These are phyloP conservation scores for Clamator glandarius DNA, from an alignment of 2,797 vertebrate species.

Conservation along the genomic window DNA sequence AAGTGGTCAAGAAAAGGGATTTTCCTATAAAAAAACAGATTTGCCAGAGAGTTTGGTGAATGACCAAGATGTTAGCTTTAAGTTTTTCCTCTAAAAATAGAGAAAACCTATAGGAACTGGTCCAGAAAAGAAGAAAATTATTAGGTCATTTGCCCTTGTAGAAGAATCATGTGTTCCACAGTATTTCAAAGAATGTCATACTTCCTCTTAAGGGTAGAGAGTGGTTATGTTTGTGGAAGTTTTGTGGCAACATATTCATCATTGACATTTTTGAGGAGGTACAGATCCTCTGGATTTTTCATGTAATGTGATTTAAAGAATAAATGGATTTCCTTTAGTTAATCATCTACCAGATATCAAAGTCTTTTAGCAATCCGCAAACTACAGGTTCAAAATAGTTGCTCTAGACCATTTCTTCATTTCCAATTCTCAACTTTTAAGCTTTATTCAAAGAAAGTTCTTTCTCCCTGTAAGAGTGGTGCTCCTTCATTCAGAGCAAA, in stretches of 20 bases:
- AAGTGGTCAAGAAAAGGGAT: too few relatives aligned
- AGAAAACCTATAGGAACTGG: not conserved
- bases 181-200: not conserved
- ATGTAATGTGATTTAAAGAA: not conserved
- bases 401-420: not conserved
- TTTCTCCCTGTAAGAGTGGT: not conserved
- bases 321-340: not conserved
- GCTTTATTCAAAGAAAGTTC: not conserved
- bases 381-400: not conserved
- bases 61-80: not conserved
- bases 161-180: not conserved
- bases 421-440: not conserved
- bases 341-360: not conserved
- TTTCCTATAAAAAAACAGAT: not conserved
- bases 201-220: not conserved
- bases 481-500: not conserved
- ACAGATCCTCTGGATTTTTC: not conserved
- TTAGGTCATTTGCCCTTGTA: not conserved
- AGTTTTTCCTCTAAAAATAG: not conserved
- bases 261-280: not conserved
- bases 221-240: not conserved
- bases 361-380: not conserved
- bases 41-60: not conserved
- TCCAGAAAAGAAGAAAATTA: not conserved
- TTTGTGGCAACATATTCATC: not conserved